A percentile compares a stretch with the other conserved stretches of the same genome.
Conservation (phyloP, 2,113 vertebrate genomes). For the Chaetodon auriga region DNA sequence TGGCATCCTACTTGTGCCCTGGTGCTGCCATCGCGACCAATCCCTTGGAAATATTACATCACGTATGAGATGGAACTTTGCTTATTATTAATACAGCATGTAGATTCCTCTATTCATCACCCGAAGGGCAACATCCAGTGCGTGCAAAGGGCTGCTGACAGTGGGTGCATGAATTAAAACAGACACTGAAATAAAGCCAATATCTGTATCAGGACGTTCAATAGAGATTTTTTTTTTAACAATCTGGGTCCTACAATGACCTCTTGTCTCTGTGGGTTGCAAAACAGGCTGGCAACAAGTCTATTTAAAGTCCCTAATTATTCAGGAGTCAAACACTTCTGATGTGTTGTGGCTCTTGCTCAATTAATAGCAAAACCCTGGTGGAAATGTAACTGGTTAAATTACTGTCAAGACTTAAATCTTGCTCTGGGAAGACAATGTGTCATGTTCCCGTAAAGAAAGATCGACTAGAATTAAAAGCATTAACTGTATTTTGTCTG, state of each 20-base stretch:
- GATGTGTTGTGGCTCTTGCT: constrained; percentile 1
- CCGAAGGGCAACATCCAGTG: background rate
- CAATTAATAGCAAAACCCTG: constrained; percentile 1
- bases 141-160: background rate
- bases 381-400: constrained; percentile 4
- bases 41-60: background rate
- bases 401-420: constrained; percentile 34
- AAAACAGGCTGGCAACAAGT: constrained; percentile 19
- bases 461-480: constrained; percentile 46
- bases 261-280: background rate
- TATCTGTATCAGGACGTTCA: background rate
- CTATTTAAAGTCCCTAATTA: constrained; percentile 16
- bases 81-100: background rate
- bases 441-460: constrained; percentile 51
- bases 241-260: background rate
- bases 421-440: constrained; percentile 33
- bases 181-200: background rate
- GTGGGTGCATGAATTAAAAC: background rate
- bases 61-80: background rate
- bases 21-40: background rate
- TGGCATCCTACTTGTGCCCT: background rate
- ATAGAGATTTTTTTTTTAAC: background rate
- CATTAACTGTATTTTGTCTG: constrained; percentile 17
- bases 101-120: background rate
- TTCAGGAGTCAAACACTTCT: constrained; percentile 19